phyloP scores from a whole-genome alignment of 2,113 vertebrate genomes.

The Jacana jacana region DNA sequence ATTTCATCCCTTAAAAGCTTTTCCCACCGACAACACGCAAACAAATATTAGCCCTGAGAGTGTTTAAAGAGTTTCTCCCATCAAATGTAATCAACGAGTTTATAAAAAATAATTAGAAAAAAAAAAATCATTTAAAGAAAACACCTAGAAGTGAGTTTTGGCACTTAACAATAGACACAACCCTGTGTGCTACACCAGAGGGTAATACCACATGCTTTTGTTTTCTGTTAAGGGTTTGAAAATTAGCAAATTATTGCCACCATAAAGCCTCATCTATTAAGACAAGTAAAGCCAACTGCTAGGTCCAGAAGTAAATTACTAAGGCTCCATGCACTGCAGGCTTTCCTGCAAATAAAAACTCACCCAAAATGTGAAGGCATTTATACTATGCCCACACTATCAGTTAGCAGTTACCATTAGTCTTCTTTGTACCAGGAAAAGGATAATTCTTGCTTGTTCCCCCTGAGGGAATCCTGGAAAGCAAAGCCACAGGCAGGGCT shows the following conservation, averaged over 20 bases:
- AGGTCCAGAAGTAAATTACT: not conserved
- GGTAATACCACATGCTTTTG: not conserved
- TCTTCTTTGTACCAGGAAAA: not conserved
- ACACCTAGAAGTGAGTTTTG: not conserved
- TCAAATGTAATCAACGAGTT: not conserved
- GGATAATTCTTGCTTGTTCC: not conserved
- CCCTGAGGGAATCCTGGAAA: not conserved
- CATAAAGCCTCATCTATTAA: conserved; percentile 7
- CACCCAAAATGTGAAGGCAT: not conserved
- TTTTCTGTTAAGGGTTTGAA: not conserved
- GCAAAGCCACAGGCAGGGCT: not conserved
- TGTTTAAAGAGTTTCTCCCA: not conserved
- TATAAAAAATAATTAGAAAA: not conserved
- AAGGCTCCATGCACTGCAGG: not conserved
- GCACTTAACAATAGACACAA: not conserved
- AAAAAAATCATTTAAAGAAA: not conserved
- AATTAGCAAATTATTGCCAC: not conserved
- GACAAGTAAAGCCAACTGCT: conserved; percentile 11
- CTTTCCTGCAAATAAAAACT: not conserved
- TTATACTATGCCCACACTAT: not conserved
- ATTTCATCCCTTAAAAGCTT: not conserved
- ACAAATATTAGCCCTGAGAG: not conserved
- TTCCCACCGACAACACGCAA: fast-evolving
- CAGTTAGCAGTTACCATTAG: not conserved
- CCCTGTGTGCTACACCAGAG: not conserved